These are phyloP conservation scores for Willisornis vidua DNA, from an alignment of 2,113 vertebrate species.

Conservation along the genomic window DNA sequence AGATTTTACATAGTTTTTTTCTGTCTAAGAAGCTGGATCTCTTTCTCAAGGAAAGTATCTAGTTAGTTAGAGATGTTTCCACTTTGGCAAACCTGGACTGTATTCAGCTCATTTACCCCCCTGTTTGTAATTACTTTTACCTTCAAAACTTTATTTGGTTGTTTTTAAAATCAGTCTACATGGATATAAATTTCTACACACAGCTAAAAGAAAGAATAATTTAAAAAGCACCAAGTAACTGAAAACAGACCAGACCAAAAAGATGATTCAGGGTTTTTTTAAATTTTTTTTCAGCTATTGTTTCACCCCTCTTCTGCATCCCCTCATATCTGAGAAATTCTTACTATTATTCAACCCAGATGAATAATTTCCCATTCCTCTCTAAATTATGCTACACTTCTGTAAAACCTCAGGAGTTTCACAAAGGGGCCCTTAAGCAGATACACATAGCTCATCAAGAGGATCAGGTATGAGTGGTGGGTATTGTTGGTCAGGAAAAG, in stretches of 20 bases:
- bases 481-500: background rate
- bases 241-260: background rate
- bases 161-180: background rate
- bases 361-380: background rate
- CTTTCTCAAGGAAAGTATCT: background rate
- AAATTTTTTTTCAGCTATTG: background rate
- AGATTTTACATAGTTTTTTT: background rate
- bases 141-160: background rate
- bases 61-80: background rate
- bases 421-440: background rate
- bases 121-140: background rate
- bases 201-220: background rate
- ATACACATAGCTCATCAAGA: background rate
- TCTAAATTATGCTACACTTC: background rate
- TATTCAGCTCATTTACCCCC: accelerated
- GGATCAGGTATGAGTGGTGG: background rate
- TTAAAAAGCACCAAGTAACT: background rate
- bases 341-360: background rate
- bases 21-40: background rate
- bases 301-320: background rate
- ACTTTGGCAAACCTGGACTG: background rate
- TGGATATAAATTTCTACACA: background rate
- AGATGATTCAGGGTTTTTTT: background rate
- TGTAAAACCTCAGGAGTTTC: background rate
- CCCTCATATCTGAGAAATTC: background rate